Conservation (phyloP, 2,888 invertebrate species). For the Synergus gifuensis region DNA sequence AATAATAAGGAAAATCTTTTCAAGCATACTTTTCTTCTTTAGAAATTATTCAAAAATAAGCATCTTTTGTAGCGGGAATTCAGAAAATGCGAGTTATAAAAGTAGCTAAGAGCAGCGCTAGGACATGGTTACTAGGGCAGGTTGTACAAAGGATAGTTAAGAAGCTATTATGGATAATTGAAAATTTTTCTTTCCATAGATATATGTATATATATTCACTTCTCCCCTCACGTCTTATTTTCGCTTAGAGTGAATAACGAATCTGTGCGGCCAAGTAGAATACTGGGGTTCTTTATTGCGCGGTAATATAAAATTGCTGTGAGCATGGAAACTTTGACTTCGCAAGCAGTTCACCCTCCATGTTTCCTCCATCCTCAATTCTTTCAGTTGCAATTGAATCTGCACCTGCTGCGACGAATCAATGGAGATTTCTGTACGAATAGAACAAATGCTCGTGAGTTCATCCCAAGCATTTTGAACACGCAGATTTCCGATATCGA, state of each 20-base stretch:
- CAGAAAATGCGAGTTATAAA: not conserved
- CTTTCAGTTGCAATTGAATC: slow-evolving; percentile 44
- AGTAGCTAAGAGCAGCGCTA: not conserved
- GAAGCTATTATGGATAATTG: slow-evolving; percentile 45
- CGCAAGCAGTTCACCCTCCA: slow-evolving; percentile 52
- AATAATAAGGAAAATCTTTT: too few relatives aligned
- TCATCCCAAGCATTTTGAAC: slow-evolving; percentile 13
- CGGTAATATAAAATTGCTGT: slow-evolving; percentile 57
- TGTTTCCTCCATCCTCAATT: slow-evolving; percentile 32
- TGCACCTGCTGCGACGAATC: slow-evolving; percentile 44
- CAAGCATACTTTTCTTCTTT: not conserved
- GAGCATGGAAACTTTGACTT: slow-evolving; percentile 52
- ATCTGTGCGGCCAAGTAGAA: slow-evolving; percentile 56
- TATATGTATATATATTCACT: slow-evolving; percentile 42
- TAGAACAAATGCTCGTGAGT: not conserved
- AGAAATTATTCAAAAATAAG: not conserved
- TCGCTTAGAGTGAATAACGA: slow-evolving; percentile 54
- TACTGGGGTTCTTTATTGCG: slow-evolving; percentile 58
- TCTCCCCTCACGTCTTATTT: slow-evolving; percentile 34
- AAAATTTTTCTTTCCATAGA: slow-evolving; percentile 47
- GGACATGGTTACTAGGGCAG: not conserved
- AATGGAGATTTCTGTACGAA: not conserved
- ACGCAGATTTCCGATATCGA: slow-evolving; percentile 22
- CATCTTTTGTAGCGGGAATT: too few relatives aligned
- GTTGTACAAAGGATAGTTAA: slow-evolving; percentile 19